Evolutionary conservation across 2,113 vertebrate species (phyloP).

Genomic region (Leucosticte australis): DNA sequence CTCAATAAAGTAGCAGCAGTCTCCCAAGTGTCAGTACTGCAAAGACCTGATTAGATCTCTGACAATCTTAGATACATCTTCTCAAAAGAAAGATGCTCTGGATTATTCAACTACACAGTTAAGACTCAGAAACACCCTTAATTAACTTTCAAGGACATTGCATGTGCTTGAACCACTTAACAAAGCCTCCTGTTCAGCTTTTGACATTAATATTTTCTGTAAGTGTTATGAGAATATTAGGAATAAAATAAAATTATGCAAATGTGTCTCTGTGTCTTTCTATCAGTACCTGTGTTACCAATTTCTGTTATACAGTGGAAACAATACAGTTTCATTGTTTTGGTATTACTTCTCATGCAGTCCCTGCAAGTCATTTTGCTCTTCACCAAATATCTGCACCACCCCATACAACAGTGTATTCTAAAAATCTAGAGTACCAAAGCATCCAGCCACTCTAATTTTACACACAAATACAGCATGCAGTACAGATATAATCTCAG

Average conservation of each 20-base stretch:
- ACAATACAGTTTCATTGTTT: not conserved
- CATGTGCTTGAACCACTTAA: not conserved
- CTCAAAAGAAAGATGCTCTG: not conserved
- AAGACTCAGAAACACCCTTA: not conserved
- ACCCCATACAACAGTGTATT: not conserved
- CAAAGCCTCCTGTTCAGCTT: accelerated
- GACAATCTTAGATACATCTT: not conserved
- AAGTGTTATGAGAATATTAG: not conserved
- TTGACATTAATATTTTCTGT: not conserved
- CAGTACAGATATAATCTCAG: not conserved
- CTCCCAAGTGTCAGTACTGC: not conserved
- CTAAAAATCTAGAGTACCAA: not conserved
- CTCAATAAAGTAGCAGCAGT: not conserved
- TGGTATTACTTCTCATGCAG: not conserved
- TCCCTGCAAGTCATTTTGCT: not conserved
- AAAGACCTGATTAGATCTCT: not conserved
- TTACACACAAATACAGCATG: not conserved
- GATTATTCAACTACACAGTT: not conserved
- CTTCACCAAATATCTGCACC: not conserved
- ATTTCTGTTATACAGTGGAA: not conserved
- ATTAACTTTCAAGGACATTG: not conserved
- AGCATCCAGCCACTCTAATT: not conserved
- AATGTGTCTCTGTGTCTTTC: not conserved
- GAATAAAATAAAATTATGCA: not conserved
- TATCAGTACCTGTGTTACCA: not conserved